Percentiles rank a stretch among this genome's conserved stretches.
phyloP scores from a whole-genome alignment of 2,113 vertebrate genomes.

The Hydropotes inermis region DNA sequence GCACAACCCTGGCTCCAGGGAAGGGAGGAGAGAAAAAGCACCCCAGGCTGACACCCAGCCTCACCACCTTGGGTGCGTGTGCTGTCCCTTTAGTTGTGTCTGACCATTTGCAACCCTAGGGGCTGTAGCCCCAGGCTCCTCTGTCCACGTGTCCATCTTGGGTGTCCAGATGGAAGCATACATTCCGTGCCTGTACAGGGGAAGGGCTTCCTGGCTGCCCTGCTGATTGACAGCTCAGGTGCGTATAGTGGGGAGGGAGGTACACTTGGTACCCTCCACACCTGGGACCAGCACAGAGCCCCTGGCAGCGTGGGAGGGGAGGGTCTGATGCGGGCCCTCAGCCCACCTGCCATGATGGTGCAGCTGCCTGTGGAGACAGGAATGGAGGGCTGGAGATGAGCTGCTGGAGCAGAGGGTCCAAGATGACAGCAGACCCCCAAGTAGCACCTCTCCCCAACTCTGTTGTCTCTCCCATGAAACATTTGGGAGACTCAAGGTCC shows the following conservation, averaged over 20 bases:
- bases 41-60: not conserved
- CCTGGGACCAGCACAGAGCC: not conserved
- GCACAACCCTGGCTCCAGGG: not conserved
- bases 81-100: not conserved
- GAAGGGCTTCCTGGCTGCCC: not conserved
- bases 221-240: not conserved
- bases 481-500: not conserved
- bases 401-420: not conserved
- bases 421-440: not conserved
- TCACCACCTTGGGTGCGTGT: not conserved
- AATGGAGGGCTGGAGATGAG: not conserved
- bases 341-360: not conserved
- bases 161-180: not conserved
- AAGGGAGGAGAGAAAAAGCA: not conserved
- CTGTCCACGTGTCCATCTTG: not conserved
- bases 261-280: not conserved
- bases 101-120: not conserved
- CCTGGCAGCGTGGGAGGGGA: not conserved
- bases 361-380: not conserved
- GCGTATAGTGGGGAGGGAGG: rapidly evolving
- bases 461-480: not conserved
- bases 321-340: not conserved
- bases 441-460: not conserved
- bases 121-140: not conserved
- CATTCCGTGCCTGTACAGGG: not conserved